These are phyloP conservation scores for Odontomyia ornata DNA, from an alignment of 2,888 invertebrate genomes.

Conservation along the genomic window DNA sequence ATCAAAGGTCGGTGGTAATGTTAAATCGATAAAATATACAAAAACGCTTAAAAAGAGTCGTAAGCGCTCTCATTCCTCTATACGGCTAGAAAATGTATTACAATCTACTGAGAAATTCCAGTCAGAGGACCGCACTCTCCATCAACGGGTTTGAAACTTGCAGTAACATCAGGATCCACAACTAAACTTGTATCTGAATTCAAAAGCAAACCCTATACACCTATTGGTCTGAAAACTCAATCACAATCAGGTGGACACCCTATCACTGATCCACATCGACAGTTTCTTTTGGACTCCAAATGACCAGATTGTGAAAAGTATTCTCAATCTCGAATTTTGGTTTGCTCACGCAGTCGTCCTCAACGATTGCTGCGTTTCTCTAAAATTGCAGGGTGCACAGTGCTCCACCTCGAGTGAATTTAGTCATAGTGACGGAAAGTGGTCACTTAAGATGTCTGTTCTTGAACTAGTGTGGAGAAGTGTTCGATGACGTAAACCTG, in stretches of 20 bases:
- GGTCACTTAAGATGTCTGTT: conserved; percentile 69
- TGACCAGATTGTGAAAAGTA: conserved; percentile 56
- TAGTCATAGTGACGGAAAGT: conserved; percentile 60
- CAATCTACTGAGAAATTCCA: background rate
- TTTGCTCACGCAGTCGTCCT: conserved; percentile 7
- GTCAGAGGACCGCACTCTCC: conserved; percentile 24
- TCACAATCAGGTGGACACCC: conserved; percentile 48
- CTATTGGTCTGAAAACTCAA: conserved; percentile 37
- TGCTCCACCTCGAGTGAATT: conserved; percentile 61
- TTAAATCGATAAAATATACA: too few species aligned
- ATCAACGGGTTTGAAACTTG: conserved; percentile 10
- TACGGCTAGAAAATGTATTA: background rate
- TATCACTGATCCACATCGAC: conserved; percentile 33
- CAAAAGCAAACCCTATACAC: conserved; percentile 48
- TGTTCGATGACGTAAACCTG: conserved; percentile 67
- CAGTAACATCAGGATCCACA: background rate
- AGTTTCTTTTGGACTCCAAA: conserved; percentile 35
- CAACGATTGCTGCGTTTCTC: conserved; percentile 40
- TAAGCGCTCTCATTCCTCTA: too few species aligned
- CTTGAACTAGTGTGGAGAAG: conserved; percentile 70
- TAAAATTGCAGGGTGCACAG: conserved; percentile 56
- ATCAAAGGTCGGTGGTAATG: background rate
- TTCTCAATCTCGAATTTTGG: conserved; percentile 50
- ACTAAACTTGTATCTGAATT: too few species aligned
- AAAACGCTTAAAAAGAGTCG: too few species aligned